Conservation (phyloP, 2,888 invertebrate genomes). For the Oxystoma pomonae region DNA sequence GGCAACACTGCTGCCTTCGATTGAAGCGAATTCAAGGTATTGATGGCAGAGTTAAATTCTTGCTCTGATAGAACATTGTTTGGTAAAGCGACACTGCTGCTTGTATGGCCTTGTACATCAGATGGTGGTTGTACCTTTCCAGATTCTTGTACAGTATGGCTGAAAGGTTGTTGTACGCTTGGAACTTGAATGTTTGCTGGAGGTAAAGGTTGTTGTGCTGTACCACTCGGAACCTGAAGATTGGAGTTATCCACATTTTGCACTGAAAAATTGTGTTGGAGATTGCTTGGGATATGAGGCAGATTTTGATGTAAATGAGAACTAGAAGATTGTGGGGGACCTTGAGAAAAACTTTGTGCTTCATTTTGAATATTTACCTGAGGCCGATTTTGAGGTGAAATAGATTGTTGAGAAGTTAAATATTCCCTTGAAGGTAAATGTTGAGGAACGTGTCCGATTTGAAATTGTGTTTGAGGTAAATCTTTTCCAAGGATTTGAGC, state of each 20-base stretch:
- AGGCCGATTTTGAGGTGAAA: background rate
- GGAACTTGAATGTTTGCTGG: background rate
- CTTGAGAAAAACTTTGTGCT: background rate
- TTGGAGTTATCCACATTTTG: too few relatives aligned
- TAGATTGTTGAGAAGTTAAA: too few relatives aligned
- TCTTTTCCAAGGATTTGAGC: too few relatives aligned
- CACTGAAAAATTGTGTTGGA: too few relatives aligned
- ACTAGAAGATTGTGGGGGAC: background rate
- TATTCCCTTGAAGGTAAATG: background rate
- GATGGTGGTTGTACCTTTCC: background rate
- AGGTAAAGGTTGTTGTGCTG: background rate
- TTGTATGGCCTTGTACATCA: background rate
- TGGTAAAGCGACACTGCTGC: background rate
- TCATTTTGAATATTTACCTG: background rate
- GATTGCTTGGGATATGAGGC: too few relatives aligned
- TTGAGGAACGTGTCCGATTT: too few relatives aligned
- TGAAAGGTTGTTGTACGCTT: background rate
- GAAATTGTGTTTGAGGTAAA: too few relatives aligned
- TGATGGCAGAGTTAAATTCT: background rate
- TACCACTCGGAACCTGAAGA: too few relatives aligned
- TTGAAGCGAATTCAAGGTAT: background rate
- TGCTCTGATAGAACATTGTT: background rate
- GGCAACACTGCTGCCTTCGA: background rate
- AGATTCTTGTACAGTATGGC: background rate
- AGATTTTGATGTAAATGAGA: too few relatives aligned